Evolutionary conservation across 2,113 vertebrate genomes (phyloP).

Genomic region (Clarias batrachus): DNA sequence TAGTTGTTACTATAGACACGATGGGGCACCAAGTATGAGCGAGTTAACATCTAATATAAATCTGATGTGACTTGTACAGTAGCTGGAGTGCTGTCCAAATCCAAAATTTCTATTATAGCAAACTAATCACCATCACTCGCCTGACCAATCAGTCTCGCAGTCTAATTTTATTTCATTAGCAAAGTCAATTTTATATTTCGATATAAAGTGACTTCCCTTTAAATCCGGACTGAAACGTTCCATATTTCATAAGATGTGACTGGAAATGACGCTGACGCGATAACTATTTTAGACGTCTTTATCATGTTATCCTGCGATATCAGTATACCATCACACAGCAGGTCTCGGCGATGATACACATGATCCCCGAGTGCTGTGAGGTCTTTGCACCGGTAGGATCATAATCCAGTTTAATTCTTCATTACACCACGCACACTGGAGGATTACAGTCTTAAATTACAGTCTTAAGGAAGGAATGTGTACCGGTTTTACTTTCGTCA

Average conservation of each 20-base stretch:
- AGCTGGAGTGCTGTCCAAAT: not conserved
- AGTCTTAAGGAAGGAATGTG: not conserved
- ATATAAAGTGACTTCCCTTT: not conserved
- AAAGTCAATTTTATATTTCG: not conserved
- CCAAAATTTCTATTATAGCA: not conserved
- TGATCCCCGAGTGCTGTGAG: conserved; percentile 27
- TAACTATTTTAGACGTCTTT: conserved; percentile 9
- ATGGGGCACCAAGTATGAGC: not conserved
- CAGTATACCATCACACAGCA: conserved; percentile 23
- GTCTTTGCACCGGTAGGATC: conserved; percentile 30
- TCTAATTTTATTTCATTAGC: not conserved
- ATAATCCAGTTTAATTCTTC: conserved; percentile 33
- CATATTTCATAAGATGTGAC: conserved; percentile 7
- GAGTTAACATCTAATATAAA: not conserved
- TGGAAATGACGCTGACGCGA: not conserved
- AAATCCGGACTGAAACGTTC: not conserved
- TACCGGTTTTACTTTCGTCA: not conserved
- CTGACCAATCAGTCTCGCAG: not conserved
- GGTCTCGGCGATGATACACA: conserved; percentile 13
- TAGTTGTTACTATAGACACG: not conserved
- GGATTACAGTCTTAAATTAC: conserved; percentile 20
- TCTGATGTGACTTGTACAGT: not conserved
- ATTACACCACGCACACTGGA: conserved; percentile 13
- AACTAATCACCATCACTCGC: not conserved
- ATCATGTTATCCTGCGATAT: conserved; percentile 1